phyloP scores from a whole-genome alignment of 2,888 invertebrate species.

The Meiosimyza decipiens region DNA sequence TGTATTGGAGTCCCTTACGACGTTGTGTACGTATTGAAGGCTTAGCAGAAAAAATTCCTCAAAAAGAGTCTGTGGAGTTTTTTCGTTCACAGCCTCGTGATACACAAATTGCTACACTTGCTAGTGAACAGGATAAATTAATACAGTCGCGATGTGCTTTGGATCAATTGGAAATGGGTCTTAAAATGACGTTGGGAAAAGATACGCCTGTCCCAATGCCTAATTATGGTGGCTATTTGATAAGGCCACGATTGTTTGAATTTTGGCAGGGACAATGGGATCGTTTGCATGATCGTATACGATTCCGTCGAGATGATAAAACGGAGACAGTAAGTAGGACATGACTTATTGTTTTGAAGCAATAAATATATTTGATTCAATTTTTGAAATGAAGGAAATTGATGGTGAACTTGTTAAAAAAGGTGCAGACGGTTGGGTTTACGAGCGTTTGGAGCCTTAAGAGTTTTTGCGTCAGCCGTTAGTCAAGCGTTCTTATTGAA shows the following conservation, averaged over 20 bases:
- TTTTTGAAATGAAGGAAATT: slow-evolving; percentile 56
- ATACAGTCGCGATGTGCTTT: slow-evolving; percentile 80
- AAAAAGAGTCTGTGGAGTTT: slow-evolving; percentile 82
- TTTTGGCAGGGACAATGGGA: slow-evolving; percentile 99
- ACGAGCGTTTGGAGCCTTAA: slow-evolving; percentile 88
- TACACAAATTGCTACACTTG: slow-evolving; percentile 90
- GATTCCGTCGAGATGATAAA: slow-evolving; percentile 75
- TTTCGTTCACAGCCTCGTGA: slow-evolving; percentile 85
- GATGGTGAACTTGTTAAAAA: slow-evolving; percentile 76
- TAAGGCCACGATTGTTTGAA: slow-evolving; percentile 85
- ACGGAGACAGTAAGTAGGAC: slow-evolving; percentile 69
- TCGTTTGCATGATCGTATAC: slow-evolving; percentile 93
- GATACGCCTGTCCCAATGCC: slow-evolving; percentile 81
- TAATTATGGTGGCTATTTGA: slow-evolving; percentile 90
- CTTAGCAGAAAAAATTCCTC: slow-evolving; percentile 77
- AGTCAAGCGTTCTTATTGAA: too few relatives aligned
- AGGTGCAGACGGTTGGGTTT: slow-evolving; percentile 91
- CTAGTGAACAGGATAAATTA: slow-evolving; percentile 83
- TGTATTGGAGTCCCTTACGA: slow-evolving; percentile 91
- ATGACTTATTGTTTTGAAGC: slow-evolving; percentile 23
- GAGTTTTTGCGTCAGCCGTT: neutral
- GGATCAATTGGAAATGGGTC: slow-evolving; percentile 74
- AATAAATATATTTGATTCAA: neutral
- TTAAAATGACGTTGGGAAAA: slow-evolving; percentile 76
- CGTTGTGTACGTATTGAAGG: slow-evolving; percentile 93